Evolutionary conservation across 2,113 vertebrate species (phyloP).

Genomic region (Hyperoodon ampullatus): DNA sequence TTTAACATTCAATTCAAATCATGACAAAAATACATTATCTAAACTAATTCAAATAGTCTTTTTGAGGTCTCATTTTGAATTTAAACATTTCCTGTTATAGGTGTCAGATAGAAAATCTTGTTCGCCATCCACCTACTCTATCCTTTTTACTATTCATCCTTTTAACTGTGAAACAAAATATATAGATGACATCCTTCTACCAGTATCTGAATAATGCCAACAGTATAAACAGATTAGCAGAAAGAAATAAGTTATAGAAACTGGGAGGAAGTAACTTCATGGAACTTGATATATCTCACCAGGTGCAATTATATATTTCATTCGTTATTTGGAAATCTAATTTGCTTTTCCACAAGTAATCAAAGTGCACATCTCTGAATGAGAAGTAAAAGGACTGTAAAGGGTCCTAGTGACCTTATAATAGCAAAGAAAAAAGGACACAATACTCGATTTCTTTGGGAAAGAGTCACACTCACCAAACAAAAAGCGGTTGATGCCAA

Average conservation of each 20-base stretch:
- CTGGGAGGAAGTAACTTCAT: conserved; percentile 27
- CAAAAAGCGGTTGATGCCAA: neutral
- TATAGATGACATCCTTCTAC: neutral
- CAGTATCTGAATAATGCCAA: conserved; percentile 34
- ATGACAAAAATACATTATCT: conserved; percentile 58
- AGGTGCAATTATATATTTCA: conserved; percentile 21
- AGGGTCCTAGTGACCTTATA: conserved; percentile 44
- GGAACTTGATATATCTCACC: neutral
- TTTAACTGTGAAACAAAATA: conserved; percentile 65
- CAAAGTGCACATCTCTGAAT: conserved; percentile 65
- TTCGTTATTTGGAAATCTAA: conserved; percentile 67
- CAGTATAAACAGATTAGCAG: conserved; percentile 33
- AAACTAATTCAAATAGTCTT: conserved; percentile 65
- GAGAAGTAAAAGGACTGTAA: conserved; percentile 70
- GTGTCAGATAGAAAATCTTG: conserved; percentile 51
- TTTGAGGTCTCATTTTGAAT: conserved; percentile 66
- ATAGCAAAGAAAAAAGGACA: conserved; percentile 73
- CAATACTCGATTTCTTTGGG: conserved; percentile 33
- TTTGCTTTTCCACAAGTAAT: conserved; percentile 61
- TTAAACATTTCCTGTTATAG: conserved; percentile 58
- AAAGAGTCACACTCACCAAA: conserved; percentile 54
- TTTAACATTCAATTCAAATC: conserved; percentile 65
- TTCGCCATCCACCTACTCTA: conserved; percentile 45
- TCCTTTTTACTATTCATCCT: conserved; percentile 62
- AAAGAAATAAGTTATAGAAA: conserved; percentile 52